Percentiles rank a stretch among this genome's conserved stretches.
Evolutionary conservation across 2,888 invertebrate genomes (phyloP).

Genomic region (Hyles lineata): DNA sequence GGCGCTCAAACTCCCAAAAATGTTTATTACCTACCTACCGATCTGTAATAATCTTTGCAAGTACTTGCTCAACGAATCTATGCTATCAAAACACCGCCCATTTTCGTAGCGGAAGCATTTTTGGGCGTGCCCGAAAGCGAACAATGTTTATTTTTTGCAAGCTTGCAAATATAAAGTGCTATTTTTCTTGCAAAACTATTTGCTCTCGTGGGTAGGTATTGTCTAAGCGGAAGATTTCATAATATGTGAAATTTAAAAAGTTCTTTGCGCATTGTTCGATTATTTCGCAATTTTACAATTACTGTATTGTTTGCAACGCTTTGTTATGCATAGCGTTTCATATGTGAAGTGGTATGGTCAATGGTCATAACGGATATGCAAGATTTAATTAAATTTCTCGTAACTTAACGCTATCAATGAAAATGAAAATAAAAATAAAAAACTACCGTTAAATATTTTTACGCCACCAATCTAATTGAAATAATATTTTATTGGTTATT

Average conservation of each 20-base stretch:
- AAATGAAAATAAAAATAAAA: too few relatives aligned
- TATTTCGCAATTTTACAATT: slow-evolving; percentile 9
- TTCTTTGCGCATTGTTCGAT: slow-evolving; percentile 4
- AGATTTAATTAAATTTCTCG: not conserved
- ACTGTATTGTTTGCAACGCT: not conserved
- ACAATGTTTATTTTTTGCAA: not conserved
- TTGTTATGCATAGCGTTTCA: not conserved
- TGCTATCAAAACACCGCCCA: not conserved
- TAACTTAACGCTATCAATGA: too few relatives aligned
- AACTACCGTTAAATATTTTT: too few relatives aligned
- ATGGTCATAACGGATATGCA: not conserved
- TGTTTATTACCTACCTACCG: not conserved
- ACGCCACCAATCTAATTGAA: too few relatives aligned
- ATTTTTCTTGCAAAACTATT: slow-evolving; percentile 22
- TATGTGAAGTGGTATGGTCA: not conserved
- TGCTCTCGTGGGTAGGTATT: slow-evolving; percentile 14
- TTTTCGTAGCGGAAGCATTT: not conserved
- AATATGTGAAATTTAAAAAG: slow-evolving; percentile 10
- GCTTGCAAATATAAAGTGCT: not conserved
- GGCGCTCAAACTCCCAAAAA: not conserved
- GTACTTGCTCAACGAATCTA: slow-evolving; percentile 1
- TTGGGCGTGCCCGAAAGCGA: not conserved
- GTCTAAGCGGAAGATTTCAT: slow-evolving; percentile 4
- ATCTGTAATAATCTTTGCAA: not conserved
- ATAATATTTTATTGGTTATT: too few relatives aligned